Conservation (phyloP, 2,888 invertebrate species). For the Nymphalis polychloros region DNA sequence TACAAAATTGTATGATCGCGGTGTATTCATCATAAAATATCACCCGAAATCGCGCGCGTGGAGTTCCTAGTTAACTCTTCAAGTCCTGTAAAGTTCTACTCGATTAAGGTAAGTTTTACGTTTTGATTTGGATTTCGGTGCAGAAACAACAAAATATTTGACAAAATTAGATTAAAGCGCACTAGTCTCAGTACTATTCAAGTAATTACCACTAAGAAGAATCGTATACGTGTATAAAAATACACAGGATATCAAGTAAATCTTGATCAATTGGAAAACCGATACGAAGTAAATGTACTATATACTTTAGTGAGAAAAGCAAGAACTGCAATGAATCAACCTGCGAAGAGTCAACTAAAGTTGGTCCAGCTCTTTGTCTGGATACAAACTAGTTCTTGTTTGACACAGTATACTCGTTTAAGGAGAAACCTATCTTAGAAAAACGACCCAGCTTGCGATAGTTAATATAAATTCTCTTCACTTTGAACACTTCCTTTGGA, state of each 20-base stretch:
- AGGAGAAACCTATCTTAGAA: slow-evolving; percentile 6
- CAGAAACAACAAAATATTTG: too few species aligned
- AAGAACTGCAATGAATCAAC: slow-evolving; percentile 23
- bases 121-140: too few species aligned
- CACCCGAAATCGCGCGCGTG: too few species aligned
- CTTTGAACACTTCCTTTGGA: neutral
- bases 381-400: slow-evolving; percentile 18
- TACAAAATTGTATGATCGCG: too few species aligned
- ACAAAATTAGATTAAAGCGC: too few species aligned
- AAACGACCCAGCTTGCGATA: slow-evolving; percentile 2
- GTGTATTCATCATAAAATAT: too few species aligned
- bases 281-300: slow-evolving; percentile 17
- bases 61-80: too few species aligned
- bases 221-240: neutral
- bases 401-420: slow-evolving; percentile 12
- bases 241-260: slow-evolving; percentile 7
- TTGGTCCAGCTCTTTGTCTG: slow-evolving; percentile 21
- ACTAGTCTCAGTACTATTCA: too few species aligned
- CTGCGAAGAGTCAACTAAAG: slow-evolving; percentile 21
- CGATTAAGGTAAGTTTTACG: too few species aligned
- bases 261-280: slow-evolving; percentile 16
- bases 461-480: slow-evolving; percentile 1
- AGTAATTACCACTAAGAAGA: neutral
- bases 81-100: too few species aligned
- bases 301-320: slow-evolving; percentile 23